phyloP scores from a whole-genome alignment of 1,140 invertebrate genomes.

The Drosophila pectinifera region DNA sequence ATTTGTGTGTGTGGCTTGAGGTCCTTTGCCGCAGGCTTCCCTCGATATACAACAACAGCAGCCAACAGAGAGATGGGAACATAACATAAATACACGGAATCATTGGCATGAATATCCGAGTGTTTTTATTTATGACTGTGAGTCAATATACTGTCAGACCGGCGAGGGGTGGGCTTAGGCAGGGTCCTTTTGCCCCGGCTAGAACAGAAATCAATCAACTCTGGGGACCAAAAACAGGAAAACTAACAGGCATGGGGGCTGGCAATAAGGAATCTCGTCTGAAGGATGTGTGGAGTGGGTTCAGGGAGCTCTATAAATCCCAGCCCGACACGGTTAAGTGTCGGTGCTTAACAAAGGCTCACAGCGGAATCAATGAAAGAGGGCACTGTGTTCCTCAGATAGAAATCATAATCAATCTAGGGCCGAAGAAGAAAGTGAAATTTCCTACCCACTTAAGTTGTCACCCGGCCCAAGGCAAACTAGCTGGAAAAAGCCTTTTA shows the following conservation, averaged over 20 bases:
- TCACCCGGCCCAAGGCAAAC: constrained; percentile 6
- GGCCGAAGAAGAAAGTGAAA: constrained; percentile 16
- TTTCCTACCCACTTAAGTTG: constrained; percentile 18
- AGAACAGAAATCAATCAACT: constrained; percentile 76
- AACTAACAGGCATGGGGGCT: constrained; percentile 24
- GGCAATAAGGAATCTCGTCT: constrained; percentile 10
- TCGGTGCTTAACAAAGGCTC: constrained; percentile 53
- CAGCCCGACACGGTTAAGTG: constrained; percentile 55
- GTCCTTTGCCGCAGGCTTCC: constrained; percentile 64
- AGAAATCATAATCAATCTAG: constrained; percentile 44
- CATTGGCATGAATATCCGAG: constrained; percentile 79
- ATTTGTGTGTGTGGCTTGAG: constrained; percentile 60
- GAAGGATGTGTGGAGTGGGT: constrained; percentile 28
- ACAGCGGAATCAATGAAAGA: background rate
- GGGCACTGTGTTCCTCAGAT: background rate
- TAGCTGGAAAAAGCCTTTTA: constrained; percentile 42
- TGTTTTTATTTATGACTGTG: constrained; percentile 80
- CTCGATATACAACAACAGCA: constrained; percentile 57
- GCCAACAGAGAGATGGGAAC: background rate
- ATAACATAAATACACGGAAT: constrained; percentile 25
- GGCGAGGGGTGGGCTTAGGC: constrained; percentile 11
- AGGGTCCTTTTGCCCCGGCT: constrained; percentile 57
- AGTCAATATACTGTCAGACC: constrained; percentile 59
- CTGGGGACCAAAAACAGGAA: constrained; percentile 15
- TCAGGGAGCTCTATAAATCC: constrained; percentile 51